phyloP scores from a whole-genome alignment of 2,113 vertebrate genomes.

The Malurus melanocephalus region DNA sequence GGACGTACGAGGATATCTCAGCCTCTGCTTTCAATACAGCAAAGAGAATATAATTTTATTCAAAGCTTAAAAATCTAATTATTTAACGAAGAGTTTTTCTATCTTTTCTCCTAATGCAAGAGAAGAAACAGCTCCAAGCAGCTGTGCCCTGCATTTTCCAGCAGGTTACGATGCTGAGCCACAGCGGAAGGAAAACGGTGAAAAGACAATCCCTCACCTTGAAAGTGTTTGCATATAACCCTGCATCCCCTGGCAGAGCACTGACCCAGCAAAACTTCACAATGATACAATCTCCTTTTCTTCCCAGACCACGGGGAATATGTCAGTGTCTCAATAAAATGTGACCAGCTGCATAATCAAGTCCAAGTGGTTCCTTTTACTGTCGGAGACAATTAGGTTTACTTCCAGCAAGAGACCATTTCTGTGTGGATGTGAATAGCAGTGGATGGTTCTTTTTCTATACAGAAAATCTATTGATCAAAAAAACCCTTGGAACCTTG shows the following conservation, averaged over 20 bases:
- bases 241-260: neutral
- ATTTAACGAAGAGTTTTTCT: neutral
- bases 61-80: neutral
- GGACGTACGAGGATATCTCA: neutral
- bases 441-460: neutral
- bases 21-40: neutral
- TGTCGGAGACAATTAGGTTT: neutral
- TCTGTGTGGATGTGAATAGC: neutral
- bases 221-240: neutral
- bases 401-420: neutral
- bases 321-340: slow-evolving; percentile 24
- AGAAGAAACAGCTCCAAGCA: neutral
- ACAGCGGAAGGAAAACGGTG: neutral
- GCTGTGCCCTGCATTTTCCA: neutral
- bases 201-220: neutral
- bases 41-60: neutral
- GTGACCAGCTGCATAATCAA: slow-evolving; percentile 29
- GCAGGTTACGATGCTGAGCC: neutral
- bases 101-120: neutral
- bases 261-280: slow-evolving; percentile 4
- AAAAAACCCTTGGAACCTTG: neutral
- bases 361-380: slow-evolving; percentile 27
- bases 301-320: neutral
- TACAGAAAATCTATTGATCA: neutral
- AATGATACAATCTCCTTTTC: neutral